phyloP scores from a whole-genome alignment of 2,113 vertebrate genomes.

The Enhydra lutris region DNA sequence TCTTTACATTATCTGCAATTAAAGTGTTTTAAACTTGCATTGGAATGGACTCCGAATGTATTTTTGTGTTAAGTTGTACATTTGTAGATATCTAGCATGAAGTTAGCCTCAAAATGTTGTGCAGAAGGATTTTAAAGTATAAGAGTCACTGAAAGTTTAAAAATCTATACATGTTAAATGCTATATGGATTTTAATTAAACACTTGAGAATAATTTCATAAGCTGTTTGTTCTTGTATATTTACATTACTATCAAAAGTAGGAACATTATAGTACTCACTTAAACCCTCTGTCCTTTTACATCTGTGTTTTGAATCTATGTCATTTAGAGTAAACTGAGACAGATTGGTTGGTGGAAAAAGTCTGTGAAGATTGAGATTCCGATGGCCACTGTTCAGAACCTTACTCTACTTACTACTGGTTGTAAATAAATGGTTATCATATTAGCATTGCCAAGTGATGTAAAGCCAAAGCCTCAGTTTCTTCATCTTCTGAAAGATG shows the following conservation, averaged over 20 bases:
- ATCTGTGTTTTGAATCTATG: not conserved
- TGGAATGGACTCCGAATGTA: slow-evolving; percentile 83
- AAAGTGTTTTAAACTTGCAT: slow-evolving; percentile 84
- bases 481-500: not conserved
- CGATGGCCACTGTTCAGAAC: not conserved
- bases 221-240: slow-evolving; percentile 69
- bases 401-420: not conserved
- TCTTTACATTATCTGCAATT: slow-evolving; percentile 83
- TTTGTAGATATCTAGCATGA: slow-evolving; percentile 85
- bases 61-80: slow-evolving; percentile 84
- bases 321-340: slow-evolving; percentile 8
- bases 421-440: not conserved
- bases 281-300: not conserved
- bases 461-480: not conserved
- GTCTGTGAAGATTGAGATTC: not conserved
- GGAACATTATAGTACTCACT: slow-evolving; percentile 62
- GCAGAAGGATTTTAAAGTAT: slow-evolving; percentile 82
- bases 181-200: slow-evolving; percentile 83
- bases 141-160: slow-evolving; percentile 78
- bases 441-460: not conserved
- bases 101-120: slow-evolving; percentile 77
- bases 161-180: slow-evolving; percentile 76
- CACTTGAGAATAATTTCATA: slow-evolving; percentile 80
- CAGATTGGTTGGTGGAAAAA: not conserved
- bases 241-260: slow-evolving; percentile 73